These are phyloP conservation scores for Drosophila kikkawai DNA, from an alignment of 1,140 invertebrate genomes.

Conservation along the genomic window DNA sequence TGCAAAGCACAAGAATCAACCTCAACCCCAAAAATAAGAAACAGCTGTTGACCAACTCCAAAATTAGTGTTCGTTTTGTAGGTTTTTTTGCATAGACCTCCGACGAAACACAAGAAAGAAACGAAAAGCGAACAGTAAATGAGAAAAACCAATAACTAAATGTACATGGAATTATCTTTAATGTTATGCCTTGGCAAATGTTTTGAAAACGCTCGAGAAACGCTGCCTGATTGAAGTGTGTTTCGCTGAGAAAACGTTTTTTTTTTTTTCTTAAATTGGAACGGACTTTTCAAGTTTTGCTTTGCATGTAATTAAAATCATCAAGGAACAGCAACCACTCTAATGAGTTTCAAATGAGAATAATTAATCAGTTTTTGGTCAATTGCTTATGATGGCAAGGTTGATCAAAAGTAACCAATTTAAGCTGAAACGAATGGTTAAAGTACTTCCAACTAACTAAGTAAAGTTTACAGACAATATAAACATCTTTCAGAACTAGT, in stretches of 20 bases:
- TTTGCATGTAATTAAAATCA: slow-evolving; percentile 42
- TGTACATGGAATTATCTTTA: slow-evolving; percentile 62
- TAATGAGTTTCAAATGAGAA: slow-evolving; percentile 16
- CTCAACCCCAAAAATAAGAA: slow-evolving; percentile 68
- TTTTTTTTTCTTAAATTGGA: slow-evolving; percentile 23
- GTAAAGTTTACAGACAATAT: not conserved
- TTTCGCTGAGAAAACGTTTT: slow-evolving; percentile 9
- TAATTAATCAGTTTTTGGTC: slow-evolving; percentile 34
- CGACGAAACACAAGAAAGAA: slow-evolving; percentile 9
- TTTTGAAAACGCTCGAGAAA: slow-evolving; percentile 52
- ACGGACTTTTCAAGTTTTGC: slow-evolving; percentile 5
- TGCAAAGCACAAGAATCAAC: slow-evolving; percentile 64
- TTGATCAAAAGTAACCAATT: slow-evolving; percentile 19
- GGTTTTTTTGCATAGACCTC: slow-evolving; percentile 32
- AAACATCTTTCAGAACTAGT: no score
- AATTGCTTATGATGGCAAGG: slow-evolving; percentile 28
- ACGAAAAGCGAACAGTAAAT: not conserved
- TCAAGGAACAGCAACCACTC: not conserved
- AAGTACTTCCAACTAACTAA: not conserved
- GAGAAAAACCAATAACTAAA: slow-evolving; percentile 36
- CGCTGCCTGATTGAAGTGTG: slow-evolving; percentile 35
- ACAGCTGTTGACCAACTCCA: slow-evolving; percentile 64
- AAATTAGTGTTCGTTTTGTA: slow-evolving; percentile 13
- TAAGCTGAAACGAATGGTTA: not conserved
- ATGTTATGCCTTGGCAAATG: slow-evolving; percentile 61